Percentiles rank a stretch among this genome's conserved stretches.
These are phyloP conservation scores for Syrista parreyssii DNA, from an alignment of 2,888 invertebrate species.

Conservation along the genomic window DNA sequence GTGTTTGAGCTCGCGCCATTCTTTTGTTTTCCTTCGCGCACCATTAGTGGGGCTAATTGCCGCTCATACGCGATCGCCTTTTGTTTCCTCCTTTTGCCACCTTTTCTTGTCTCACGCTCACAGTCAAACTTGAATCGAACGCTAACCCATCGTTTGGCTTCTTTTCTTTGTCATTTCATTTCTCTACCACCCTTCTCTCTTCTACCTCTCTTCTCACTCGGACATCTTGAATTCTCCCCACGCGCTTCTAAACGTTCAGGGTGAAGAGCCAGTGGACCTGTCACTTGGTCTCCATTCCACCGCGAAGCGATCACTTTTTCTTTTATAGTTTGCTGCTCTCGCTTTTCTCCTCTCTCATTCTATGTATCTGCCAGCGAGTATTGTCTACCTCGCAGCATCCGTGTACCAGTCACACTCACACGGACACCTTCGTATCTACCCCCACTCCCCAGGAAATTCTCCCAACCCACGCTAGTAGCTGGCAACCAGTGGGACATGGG, in stretches of 20 bases:
- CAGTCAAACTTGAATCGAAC: not conserved
- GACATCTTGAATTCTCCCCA: too few species aligned
- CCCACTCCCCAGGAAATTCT: not conserved
- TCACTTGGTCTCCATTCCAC: conserved; percentile 35
- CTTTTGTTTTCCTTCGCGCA: conserved; percentile 62
- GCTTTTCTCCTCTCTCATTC: not conserved
- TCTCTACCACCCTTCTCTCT: conserved; percentile 7
- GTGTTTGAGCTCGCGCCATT: conserved; percentile 54
- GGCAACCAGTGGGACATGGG: not conserved
- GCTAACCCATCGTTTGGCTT: not conserved
- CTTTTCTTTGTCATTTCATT: not conserved
- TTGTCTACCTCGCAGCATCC: conserved; percentile 9
- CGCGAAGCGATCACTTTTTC: conserved; percentile 44
- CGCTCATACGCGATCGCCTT: conserved; percentile 63
- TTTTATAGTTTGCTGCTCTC: not conserved
- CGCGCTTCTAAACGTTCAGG: not conserved
- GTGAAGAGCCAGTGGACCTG: conserved; percentile 27
- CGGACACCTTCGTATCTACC: not conserved
- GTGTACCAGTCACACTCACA: not conserved
- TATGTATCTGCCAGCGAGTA: not conserved
- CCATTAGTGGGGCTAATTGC: conserved; percentile 64
- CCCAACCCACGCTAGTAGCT: not conserved
- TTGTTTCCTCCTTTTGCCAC: conserved; percentile 55
- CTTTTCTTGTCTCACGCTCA: conserved; percentile 34
- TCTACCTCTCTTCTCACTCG: not conserved